These are phyloP conservation scores for Cosmorhoe ocellata DNA, from an alignment of 2,888 invertebrate genomes.

Conservation along the genomic window DNA sequence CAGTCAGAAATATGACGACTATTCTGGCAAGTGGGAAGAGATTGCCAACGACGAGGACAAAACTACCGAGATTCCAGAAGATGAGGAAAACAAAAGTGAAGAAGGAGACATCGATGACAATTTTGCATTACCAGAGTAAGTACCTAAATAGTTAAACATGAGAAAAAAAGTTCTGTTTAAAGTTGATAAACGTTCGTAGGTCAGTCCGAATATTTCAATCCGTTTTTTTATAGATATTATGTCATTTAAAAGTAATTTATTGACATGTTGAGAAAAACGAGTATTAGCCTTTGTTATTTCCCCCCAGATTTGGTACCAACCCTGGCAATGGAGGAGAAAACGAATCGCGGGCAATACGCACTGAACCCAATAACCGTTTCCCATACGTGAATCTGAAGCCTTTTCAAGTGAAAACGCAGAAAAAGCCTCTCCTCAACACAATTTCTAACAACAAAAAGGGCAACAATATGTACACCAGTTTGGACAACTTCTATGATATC, in stretches of 20 bases:
- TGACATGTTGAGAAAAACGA: no score
- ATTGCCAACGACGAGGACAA: slow-evolving; percentile 37
- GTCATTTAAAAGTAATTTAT: no score
- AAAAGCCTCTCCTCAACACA: slow-evolving; percentile 45
- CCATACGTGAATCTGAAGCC: slow-evolving; percentile 75
- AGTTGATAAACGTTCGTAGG: no score
- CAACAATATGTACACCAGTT: slow-evolving; percentile 60
- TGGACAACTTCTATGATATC: slow-evolving; percentile 64
- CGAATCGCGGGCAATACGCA: slow-evolving; percentile 73
- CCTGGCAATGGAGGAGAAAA: slow-evolving; percentile 71
- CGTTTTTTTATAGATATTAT: no score
- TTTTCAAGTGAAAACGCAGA: slow-evolving; percentile 65
- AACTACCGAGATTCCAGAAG: slow-evolving; percentile 17
- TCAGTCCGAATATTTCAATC: no score
- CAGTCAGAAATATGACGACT: slow-evolving; percentile 62
- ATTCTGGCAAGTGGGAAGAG: slow-evolving; percentile 64
- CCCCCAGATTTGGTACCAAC: slow-evolving; percentile 67
- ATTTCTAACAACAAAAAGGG: slow-evolving; percentile 55
- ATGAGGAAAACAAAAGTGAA: slow-evolving; percentile 25
- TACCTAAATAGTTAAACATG: no score
- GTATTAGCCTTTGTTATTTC: slow-evolving; percentile 20
- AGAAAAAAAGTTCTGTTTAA: no score
- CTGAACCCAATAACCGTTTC: slow-evolving; percentile 67
- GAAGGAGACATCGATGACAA: slow-evolving; percentile 51
- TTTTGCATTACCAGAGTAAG: slow-evolving; percentile 73